A percentile compares a stretch with the other conserved stretches of the same genome.
Evolutionary conservation across 2,888 invertebrate genomes (phyloP).

Genomic region (Pinctada fucata): DNA sequence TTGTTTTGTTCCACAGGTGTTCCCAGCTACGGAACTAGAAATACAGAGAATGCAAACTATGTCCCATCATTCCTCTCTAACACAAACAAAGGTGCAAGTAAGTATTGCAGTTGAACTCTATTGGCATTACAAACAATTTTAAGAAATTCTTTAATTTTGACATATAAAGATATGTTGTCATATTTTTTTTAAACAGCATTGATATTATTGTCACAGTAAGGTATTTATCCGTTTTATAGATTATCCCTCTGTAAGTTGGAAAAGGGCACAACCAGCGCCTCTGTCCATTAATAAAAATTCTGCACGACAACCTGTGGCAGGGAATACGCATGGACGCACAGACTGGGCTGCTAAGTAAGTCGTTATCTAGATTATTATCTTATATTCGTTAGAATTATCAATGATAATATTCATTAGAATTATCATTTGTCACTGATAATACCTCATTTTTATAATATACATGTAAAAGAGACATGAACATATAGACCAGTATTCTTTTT

Average conservation of each 20-base stretch:
- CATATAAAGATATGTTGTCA: not conserved
- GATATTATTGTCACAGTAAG: too few relatives aligned
- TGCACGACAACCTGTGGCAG: constrained; percentile 77
- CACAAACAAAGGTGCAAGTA: constrained; percentile 51
- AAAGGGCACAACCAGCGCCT: constrained; percentile 69
- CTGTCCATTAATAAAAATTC: constrained; percentile 70
- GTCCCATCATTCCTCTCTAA: constrained; percentile 67
- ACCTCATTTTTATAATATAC: too few relatives aligned
- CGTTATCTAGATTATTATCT: too few relatives aligned
- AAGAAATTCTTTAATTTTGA: not conserved
- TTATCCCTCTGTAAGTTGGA: constrained; percentile 75
- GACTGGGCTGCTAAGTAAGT: constrained; percentile 89
- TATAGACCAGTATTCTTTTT: not conserved
- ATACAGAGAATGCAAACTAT: constrained; percentile 50
- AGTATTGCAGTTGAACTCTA: constrained; percentile 30
- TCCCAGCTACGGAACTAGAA: constrained; percentile 24
- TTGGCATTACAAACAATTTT: not conserved
- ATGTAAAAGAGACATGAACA: too few relatives aligned
- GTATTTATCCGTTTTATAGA: constrained; percentile 62
- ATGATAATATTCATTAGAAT: too few relatives aligned
- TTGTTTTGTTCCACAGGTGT: constrained; percentile 3
- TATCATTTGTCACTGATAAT: too few relatives aligned
- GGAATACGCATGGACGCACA: constrained; percentile 80
- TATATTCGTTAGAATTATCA: too few relatives aligned
- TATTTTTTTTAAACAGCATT: not conserved